Evolutionary conservation across 2,888 invertebrate species (phyloP).

Genomic region (Odontothrips loti): DNA sequence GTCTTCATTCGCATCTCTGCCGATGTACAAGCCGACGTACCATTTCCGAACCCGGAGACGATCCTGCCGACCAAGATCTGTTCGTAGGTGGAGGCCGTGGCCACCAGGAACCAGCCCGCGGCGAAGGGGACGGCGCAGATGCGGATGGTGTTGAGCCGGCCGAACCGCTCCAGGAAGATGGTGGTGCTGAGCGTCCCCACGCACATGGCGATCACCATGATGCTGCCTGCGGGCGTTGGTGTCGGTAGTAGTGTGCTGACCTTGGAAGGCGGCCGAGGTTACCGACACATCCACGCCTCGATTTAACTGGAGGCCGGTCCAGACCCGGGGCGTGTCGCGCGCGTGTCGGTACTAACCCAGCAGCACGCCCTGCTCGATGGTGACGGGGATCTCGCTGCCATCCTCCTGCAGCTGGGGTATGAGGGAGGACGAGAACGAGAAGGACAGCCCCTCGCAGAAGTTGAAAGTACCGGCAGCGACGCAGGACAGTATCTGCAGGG

Average conservation of each 20-base stretch:
- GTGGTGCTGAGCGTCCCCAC: neutral
- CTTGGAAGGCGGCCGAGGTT: no score
- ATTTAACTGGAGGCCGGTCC: no score
- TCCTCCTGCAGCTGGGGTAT: neutral
- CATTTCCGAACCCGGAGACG: neutral
- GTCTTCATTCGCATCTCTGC: no score
- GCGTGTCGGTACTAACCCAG: neutral
- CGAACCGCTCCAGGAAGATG: neutral
- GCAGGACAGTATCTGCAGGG: neutral
- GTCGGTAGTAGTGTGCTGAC: no score
- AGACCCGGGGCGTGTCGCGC: no score
- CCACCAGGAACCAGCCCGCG: conserved; percentile 6
- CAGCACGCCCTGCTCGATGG: conserved; percentile 6
- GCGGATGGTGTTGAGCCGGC: conserved; percentile 6
- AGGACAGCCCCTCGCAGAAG: neutral
- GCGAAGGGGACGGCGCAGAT: neutral
- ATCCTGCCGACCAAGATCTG: neutral
- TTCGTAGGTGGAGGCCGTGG: neutral
- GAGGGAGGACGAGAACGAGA: conserved; percentile 17
- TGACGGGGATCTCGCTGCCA: neutral
- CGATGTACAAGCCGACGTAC: no score
- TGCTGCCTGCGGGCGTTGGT: neutral
- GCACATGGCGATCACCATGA: neutral
- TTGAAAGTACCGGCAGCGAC: neutral
- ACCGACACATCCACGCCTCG: no score